phyloP scores from a whole-genome alignment of 2,113 vertebrate species.

The Trachemys scripta region DNA sequence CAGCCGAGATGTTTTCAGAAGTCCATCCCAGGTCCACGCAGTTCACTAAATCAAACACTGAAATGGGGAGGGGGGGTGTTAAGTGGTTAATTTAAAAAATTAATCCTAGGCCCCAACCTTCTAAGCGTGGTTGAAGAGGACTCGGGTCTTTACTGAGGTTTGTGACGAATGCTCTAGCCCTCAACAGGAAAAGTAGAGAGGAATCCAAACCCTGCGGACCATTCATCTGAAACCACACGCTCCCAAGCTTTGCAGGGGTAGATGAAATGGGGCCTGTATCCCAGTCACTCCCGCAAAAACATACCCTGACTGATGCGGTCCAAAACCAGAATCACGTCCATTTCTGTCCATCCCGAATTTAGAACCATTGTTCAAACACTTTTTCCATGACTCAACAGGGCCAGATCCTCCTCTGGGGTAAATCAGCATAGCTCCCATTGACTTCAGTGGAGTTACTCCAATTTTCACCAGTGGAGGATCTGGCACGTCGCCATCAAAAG shows the following conservation, averaged over 20 bases:
- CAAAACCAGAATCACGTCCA: background rate
- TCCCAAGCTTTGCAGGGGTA: background rate
- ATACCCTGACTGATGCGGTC: background rate
- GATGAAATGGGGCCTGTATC: background rate
- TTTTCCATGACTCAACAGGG: background rate
- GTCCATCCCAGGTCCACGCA: background rate
- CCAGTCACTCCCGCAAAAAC: background rate
- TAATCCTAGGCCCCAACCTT: background rate
- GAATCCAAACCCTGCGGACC: background rate
- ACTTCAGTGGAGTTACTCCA: background rate
- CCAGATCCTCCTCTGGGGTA: background rate
- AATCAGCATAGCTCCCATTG: background rate
- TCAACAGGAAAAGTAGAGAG: background rate
- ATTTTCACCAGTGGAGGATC: background rate
- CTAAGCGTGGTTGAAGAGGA: background rate
- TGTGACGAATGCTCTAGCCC: background rate
- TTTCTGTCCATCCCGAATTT: background rate
- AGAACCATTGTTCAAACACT: background rate
- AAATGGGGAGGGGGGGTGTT: rapidly evolving
- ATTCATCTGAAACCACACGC: background rate
- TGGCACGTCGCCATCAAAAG: background rate
- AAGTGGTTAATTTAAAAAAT: background rate
- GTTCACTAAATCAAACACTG: background rate
- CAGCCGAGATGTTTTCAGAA: rapidly evolving
- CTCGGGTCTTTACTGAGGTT: background rate